These are phyloP conservation scores for Leucophenga maculata DNA, from an alignment of 2,888 invertebrate genomes.

Conservation along the genomic window DNA sequence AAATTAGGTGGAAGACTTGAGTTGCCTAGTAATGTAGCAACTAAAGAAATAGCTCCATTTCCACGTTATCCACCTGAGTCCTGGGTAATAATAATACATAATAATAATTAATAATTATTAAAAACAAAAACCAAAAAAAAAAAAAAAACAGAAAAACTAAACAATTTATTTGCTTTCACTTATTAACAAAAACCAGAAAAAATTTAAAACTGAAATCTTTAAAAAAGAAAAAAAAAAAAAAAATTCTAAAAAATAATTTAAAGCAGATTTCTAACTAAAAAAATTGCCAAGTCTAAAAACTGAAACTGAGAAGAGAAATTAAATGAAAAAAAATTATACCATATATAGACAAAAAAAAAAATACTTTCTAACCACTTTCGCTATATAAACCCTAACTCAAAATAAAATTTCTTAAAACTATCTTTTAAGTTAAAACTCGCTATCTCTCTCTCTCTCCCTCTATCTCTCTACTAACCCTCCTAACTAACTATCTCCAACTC, in stretches of 20 bases:
- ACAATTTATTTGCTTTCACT: conserved; percentile 65
- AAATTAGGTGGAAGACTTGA: conserved; percentile 84
- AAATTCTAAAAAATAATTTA: conserved; percentile 27
- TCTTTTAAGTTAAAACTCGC: not conserved
- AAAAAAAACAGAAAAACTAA: conserved; percentile 44
- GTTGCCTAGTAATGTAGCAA: conserved; percentile 89
- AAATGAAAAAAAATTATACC: not conserved
- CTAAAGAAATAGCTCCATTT: conserved; percentile 88
- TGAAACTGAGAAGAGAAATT: conserved; percentile 11
- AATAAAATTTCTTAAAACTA: too few species aligned
- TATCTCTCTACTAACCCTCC: conserved; percentile 21
- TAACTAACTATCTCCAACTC: conserved; percentile 21
- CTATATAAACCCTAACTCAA: too few species aligned
- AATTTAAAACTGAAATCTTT: too few species aligned
- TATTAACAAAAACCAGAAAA: conserved; percentile 32
- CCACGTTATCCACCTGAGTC: conserved; percentile 88
- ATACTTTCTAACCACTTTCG: conserved; percentile 21
- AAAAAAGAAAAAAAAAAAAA: conserved; percentile 37
- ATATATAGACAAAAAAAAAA: not conserved
- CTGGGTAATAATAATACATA: conserved; percentile 75
- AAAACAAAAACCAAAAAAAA: conserved; percentile 40
- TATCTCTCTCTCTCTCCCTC: conserved; percentile 34
- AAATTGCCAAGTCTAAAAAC: conserved; percentile 36
- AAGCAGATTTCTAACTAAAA: conserved; percentile 30
- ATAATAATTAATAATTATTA: conserved; percentile 41